Conservation (phyloP, 2,797 vertebrate species). For the Loris lydekkerianus region DNA sequence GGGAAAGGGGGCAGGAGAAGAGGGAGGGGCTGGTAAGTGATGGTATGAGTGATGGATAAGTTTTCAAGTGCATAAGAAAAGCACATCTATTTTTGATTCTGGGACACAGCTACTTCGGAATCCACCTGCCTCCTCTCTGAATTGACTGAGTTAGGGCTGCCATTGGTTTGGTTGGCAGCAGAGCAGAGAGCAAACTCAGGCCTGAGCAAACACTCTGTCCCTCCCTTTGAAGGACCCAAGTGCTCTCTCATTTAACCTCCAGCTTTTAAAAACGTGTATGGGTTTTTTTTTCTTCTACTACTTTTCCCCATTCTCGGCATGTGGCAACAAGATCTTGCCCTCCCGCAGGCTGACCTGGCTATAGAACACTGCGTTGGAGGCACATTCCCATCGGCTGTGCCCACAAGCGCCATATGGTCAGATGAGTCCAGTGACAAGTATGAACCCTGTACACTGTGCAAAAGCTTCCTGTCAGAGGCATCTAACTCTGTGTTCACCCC, state of each 20-base stretch:
- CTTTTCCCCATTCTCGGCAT: background rate
- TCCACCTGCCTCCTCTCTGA: background rate
- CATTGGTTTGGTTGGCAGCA: fast-evolving
- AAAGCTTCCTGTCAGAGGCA: background rate
- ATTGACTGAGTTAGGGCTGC: background rate
- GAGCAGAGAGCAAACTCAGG: fast-evolving
- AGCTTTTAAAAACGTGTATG: background rate
- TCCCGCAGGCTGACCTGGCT: background rate
- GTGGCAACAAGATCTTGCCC: background rate
- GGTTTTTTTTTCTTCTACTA: too few species aligned
- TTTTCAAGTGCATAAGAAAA: constrained; percentile 36
- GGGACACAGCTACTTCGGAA: background rate
- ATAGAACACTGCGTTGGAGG: background rate
- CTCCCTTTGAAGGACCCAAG: background rate
- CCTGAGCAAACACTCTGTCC: background rate
- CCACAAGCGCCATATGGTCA: fast-evolving
- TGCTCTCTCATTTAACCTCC: too few species aligned
- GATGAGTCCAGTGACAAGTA: fast-evolving
- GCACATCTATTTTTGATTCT: background rate
- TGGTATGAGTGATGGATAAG: background rate
- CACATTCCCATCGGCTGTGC: background rate
- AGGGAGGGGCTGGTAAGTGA: too few species aligned
- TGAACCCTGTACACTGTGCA: fast-evolving
- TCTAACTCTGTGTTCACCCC: background rate
- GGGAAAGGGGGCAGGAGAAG: too few species aligned